Evolutionary conservation across 2,888 invertebrate genomes (phyloP), one percentile per base, ranked within the genome.

Genomic region (Nycteola revayana): DNA sequence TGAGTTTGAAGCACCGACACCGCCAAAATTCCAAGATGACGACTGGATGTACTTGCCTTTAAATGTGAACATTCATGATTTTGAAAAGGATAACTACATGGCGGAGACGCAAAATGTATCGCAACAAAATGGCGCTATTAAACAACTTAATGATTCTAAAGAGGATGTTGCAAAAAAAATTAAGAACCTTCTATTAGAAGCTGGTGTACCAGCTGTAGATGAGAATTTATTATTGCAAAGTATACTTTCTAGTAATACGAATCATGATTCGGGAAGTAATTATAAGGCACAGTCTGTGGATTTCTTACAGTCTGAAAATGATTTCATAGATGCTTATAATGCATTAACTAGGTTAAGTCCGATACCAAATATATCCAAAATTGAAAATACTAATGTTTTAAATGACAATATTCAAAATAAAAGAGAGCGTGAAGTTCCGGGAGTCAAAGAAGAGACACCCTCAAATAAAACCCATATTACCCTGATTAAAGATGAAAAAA

Each of bases 251-350:
- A 66, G 60, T 5, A 66, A 54, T 32, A 49, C 43, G 14, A 33
- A 46, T 43, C 43, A 51, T 29, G 44, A 52, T 45, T 22, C 32
- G 22, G 42, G 39, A 11, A 36, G 30, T 10, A 47, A 34, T 27
- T 38, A 30, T 28, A 25, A 30, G 21, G 44, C 56, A 27, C 61
- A 67, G 39, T 44, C 66, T 10, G 31, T 75, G 33, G 86, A 86
- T 56, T 70, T 87, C 21, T 67, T 71, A 25, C 84, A 84, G 56
- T 80, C 82, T 1, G 88, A 88, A 69, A 86, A 78, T 53, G 89
- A 88, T 55, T 88, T 88, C 50, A 87, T 88, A 27, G 78, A 84
- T 48, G 89, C 88, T 10, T 88, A 88, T 41, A 88, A 88, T 59
- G 86, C 86, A 26, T 59, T 88, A 41, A 80, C 89, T 11, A 65